A percentile compares a stretch with the other conserved stretches of the same genome.
Evolutionary conservation across 2,888 invertebrate genomes (phyloP).

Genomic region (Netelia melanura): DNA sequence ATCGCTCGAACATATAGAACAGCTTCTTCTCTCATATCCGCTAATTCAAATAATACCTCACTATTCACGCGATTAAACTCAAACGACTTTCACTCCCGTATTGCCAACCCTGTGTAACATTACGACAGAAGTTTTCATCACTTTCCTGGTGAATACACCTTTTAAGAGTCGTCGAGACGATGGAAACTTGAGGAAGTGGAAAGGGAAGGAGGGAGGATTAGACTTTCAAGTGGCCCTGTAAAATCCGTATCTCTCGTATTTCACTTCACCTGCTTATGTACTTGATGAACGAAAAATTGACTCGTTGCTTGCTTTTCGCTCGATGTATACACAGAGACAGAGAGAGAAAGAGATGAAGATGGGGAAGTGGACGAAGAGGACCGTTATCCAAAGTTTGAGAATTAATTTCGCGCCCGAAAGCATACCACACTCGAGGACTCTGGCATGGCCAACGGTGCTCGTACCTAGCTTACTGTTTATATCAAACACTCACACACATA

Average conservation of each 20-base stretch:
- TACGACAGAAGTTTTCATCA: neutral
- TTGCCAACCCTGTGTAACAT: neutral
- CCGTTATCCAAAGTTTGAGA: slow-evolving; percentile 43
- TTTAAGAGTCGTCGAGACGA: slow-evolving; percentile 21
- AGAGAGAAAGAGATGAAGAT: neutral
- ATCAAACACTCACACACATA: slow-evolving; percentile 42
- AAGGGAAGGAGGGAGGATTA: slow-evolving; percentile 12
- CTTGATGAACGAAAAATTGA: slow-evolving; percentile 24
- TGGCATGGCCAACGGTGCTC: slow-evolving; percentile 20
- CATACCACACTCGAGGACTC: slow-evolving; percentile 53
- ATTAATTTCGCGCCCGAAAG: slow-evolving; percentile 47
- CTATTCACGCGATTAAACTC: no score
- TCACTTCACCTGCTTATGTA: slow-evolving; percentile 20
- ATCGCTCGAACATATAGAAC: no score
- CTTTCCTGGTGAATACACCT: neutral
- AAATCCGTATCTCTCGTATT: slow-evolving; percentile 7
- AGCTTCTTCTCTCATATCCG: no score
- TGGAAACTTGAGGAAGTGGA: neutral
- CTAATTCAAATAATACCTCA: no score
- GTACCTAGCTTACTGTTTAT: slow-evolving; percentile 32
- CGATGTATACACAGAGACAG: neutral
- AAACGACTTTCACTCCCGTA: no score
- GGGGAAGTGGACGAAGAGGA: neutral
- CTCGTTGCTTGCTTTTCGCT: neutral
- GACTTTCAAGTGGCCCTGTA: slow-evolving; percentile 37